Evolutionary conservation across 2,888 invertebrate species (phyloP).

Genomic region (Tetranychus piercei): DNA sequence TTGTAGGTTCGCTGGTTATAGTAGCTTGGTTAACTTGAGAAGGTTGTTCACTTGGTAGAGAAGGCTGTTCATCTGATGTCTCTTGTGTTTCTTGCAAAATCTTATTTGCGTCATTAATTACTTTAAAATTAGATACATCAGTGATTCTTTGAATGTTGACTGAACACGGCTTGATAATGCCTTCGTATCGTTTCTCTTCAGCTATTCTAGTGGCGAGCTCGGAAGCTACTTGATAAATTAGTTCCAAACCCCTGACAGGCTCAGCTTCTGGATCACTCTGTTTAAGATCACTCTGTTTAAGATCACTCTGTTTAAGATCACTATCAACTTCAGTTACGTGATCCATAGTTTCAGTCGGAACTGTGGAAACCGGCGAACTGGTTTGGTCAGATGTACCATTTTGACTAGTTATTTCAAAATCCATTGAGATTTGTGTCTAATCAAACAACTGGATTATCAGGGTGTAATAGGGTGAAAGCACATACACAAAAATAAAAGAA

Average conservation of each 20-base stretch:
- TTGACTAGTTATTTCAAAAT: too few species aligned
- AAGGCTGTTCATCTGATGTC: background rate
- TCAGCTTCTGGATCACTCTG: background rate
- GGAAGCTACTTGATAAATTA: background rate
- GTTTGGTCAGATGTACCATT: too few species aligned
- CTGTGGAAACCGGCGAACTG: too few species aligned
- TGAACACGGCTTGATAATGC: background rate
- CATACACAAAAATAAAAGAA: too few species aligned
- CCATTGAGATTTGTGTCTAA: too few species aligned
- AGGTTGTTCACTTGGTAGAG: too few species aligned
- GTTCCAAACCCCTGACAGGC: background rate
- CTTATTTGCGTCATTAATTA: background rate
- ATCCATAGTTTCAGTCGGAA: too few species aligned
- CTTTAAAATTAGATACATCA: background rate
- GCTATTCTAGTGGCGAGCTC: background rate
- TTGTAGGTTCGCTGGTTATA: background rate
- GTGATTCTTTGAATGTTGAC: background rate
- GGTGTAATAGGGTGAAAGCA: too few species aligned
- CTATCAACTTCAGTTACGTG: too few species aligned
- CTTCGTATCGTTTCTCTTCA: background rate
- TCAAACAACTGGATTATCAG: too few species aligned
- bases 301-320: background rate
- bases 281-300: too few species aligned
- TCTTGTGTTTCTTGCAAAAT: background rate
- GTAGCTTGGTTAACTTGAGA: too few species aligned